These are phyloP conservation scores for Malacoctenus gilli DNA, from an alignment of 2,797 vertebrate species.

Conservation along the genomic window DNA sequence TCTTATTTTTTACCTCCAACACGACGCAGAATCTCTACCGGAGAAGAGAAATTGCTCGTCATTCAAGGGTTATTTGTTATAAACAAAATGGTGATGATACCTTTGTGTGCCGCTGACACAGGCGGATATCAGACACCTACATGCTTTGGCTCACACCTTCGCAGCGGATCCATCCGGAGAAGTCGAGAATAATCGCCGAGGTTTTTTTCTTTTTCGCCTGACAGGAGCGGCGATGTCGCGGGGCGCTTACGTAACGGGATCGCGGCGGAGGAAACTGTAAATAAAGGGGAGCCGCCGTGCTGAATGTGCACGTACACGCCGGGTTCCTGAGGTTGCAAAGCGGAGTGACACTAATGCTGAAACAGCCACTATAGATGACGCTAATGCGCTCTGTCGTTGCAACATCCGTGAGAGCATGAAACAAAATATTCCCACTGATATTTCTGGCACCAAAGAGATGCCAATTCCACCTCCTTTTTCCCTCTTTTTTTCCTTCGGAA, in stretches of 20 bases:
- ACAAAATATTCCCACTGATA: no score
- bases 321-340: slow-evolving; percentile 9
- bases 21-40: no score
- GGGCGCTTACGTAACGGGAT: background rate
- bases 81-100: slow-evolving; percentile 13
- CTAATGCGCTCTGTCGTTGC: no score
- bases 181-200: slow-evolving; percentile 6
- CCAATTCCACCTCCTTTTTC: no score
- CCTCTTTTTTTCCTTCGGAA: no score
- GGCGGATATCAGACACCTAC: slow-evolving; percentile 1
- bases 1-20: no score
- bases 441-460: no score
- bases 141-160: slow-evolving; percentile 1
- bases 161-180: slow-evolving; percentile 15
- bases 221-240: background rate
- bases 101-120: slow-evolving; percentile 10
- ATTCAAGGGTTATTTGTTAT: slow-evolving; percentile 13
- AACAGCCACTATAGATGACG: background rate
- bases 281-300: slow-evolving; percentile 2
- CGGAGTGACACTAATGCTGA: slow-evolving; percentile 4
- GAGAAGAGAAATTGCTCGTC: slow-evolving; percentile 13
- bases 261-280: slow-evolving; percentile 2
- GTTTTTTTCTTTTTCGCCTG: slow-evolving; percentile 1
- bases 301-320: no score
- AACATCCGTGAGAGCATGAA: no score